phyloP scores from a whole-genome alignment of 2,888 invertebrate species.

The Schizaphis graminum region DNA sequence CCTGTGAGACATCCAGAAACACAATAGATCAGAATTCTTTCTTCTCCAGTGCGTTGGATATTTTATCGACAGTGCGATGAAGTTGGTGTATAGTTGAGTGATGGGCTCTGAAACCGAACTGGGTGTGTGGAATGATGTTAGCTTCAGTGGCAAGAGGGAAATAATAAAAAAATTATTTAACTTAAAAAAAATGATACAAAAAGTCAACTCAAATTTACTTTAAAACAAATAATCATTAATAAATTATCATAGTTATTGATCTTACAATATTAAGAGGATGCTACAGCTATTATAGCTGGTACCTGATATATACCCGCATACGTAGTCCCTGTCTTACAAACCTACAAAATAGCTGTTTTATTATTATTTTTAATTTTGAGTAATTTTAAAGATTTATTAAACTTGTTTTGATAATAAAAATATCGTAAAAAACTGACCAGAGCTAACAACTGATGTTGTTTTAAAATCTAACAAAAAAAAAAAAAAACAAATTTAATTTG shows the following conservation, averaged over 20 bases:
- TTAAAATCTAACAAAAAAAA: not conserved
- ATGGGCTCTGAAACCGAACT: conserved; percentile 66
- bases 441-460: no score
- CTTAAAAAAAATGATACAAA: not conserved
- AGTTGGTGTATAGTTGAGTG: conserved; percentile 66
- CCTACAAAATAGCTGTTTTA: no score
- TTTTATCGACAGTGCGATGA: conserved; percentile 65
- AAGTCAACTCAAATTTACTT: not conserved
- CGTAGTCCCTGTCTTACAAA: no score
- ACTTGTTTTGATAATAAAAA: no score
- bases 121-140: conserved; percentile 64
- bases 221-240: not conserved
- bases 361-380: no score
- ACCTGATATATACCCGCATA: no score
- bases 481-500: not conserved
- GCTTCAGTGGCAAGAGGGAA: not conserved
- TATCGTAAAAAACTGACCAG: no score
- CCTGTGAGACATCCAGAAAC: conserved; percentile 66
- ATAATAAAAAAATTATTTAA: no score
- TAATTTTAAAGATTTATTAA: no score
- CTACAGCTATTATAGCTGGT: no score
- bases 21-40: conserved; percentile 64
- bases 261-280: no score
- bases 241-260: not conserved
- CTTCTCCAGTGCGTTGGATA: conserved; percentile 56